Evolutionary conservation across 1,140 invertebrate species (phyloP).

Genomic region (Drosophila willistoni): DNA sequence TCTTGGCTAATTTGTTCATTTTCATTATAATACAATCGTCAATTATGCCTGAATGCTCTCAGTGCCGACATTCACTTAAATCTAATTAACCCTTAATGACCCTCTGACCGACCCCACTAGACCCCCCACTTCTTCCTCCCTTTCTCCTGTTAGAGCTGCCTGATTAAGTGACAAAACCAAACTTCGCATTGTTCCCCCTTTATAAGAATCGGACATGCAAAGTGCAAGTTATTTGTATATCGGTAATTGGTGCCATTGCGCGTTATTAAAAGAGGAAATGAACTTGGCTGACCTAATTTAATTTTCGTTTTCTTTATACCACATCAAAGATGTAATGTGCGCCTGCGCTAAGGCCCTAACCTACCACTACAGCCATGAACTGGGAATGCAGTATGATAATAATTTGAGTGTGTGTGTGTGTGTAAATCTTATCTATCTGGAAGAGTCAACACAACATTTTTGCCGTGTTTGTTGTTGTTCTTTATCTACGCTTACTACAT

Average conservation of each 20-base stretch:
- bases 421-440: constrained; percentile 60
- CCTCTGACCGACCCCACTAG: constrained; percentile 53
- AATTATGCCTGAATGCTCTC: constrained; percentile 57
- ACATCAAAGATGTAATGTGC: constrained; percentile 22
- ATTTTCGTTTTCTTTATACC: background rate
- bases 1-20: constrained; percentile 60
- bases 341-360: constrained; percentile 69
- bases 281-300: constrained; percentile 73
- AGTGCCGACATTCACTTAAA: constrained; percentile 73
- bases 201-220: constrained; percentile 61
- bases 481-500: constrained; percentile 48
- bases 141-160: background rate
- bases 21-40: constrained; percentile 53
- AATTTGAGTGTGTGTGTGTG: constrained; percentile 1
- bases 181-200: background rate
- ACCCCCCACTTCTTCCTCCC: too few species aligned
- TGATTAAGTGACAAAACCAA: constrained; percentile 59
- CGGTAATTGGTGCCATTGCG: constrained; percentile 55
- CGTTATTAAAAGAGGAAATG: constrained; percentile 55
- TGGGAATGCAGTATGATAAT: too few species aligned
- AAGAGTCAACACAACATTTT: constrained; percentile 54
- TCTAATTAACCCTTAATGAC: constrained; percentile 77
- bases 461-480: background rate
- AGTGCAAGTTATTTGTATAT: constrained; percentile 45
- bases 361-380: constrained; percentile 49